Evolutionary conservation across 2,113 vertebrate genomes (phyloP), one percentile per base, ranked within the genome.

Genomic region (Panurus biarmicus): DNA sequence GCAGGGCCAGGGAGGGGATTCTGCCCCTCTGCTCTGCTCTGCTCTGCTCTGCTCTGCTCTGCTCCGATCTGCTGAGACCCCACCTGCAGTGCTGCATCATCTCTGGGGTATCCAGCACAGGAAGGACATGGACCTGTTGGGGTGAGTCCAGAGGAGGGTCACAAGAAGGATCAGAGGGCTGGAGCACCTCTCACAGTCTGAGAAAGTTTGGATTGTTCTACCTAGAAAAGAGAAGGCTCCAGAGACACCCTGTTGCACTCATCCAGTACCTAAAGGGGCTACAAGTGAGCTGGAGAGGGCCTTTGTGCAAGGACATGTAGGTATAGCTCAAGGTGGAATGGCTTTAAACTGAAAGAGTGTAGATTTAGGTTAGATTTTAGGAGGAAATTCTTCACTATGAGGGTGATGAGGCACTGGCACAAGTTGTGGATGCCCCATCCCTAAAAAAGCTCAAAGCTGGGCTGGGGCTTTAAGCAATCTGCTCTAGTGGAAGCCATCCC

Each of bases 1-100:
- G 42, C 12, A 65, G 24, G 31, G 10, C 0, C 0, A 35, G 21
- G 6, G 5, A 47, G 21, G 6, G 6, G 25, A 42, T 72, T 42
- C 14, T 64, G 44, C 17, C 21, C 3, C 31, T 58, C 12, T 21
- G 3, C 25, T 66, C 42, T n/a, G 4, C 26, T 44, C 42, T 44
- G 40, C 12, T n/a, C 54, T n/a, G 33, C 54, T n/a, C 54, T 57
- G 33, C 57, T 58, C 33, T 57, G 54, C 2, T 66, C 40, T 12
- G 12, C 40, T 40, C 40, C 12, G 40, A 12, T n/a, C 54, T n/a
- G 33, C 21, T 35, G 57, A 26, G 35, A 65, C 5, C 9, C 14
- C 35, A 57, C 0, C 25, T 11, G 17, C 1, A 71, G 25, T 4
- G 11, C 57, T 79, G 57, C 22, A 25, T 2, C 66, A 64, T 7